Base-by-base conservation (phyloP, 2,888 invertebrate genomes). In the Zootermopsis nevadensis region DNA sequence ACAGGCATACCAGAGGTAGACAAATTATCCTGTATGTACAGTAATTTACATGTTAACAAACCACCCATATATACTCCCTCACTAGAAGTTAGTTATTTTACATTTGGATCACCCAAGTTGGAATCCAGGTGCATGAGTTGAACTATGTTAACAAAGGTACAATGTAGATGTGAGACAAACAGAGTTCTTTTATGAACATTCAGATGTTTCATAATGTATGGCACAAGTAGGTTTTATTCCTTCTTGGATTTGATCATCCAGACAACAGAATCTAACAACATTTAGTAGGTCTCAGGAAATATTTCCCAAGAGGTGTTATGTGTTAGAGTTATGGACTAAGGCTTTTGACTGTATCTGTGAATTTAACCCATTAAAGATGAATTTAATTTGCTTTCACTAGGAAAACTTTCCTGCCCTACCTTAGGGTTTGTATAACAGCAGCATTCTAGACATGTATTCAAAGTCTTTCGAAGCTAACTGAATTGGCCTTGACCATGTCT, bases 1-100 rank as follows among this genome's bases (percentile, higher is more conserved):
- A 60, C 60, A 60, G 48, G 48, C 48, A 48, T n/a, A 27, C 60
- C 60, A 60, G 60, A 60, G 60, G 60, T 60, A 60, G 60, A 27
- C n/a, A n/a, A n/a, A 12, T 48, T n/a, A 27, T 27, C 60, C n/a
- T 60, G 24, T 60, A 60, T 60, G 27, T 60, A 27, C 27, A 60
- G 60, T 60, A n/a, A 27, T 60, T 27, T 60, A 27, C 60, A 27
- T 27, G 10, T 60, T 60, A 27, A 60, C 60, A 60, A 8, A 60
- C 60, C 60, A 27, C 60, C 7, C 12, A 60, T 60, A 10, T n/a
- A 27, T 27, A 12, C 27, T 12, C 27, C 7, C 60, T 27, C n/a
- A n/a, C 8, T 60, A 27, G 27, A 27, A 60, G n/a, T 60, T 48
- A 48, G 38, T 38, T 38, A 10, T 48, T 48, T 4, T 15, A 48